phyloP scores from a whole-genome alignment of 2,113 vertebrate genomes.

The Chloroceryle aenea region DNA sequence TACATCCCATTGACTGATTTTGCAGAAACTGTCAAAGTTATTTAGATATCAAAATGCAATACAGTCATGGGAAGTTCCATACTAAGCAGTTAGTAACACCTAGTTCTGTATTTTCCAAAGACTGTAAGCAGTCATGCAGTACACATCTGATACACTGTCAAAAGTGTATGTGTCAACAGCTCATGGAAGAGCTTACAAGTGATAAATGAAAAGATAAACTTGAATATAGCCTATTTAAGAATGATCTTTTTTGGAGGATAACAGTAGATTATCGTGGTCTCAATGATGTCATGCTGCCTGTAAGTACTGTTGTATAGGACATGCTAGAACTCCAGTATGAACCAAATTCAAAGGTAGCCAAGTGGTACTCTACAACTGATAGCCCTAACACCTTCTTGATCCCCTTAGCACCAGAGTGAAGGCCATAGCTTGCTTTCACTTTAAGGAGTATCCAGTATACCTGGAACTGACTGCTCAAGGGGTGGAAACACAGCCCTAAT shows the following conservation, averaged over 20 bases:
- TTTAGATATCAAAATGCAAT: not conserved
- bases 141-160: not conserved
- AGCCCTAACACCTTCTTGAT: accelerated
- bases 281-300: accelerated
- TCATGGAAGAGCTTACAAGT: not conserved
- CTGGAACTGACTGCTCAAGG: not conserved
- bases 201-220: not conserved
- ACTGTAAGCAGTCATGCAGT: not conserved
- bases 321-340: not conserved
- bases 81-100: not conserved
- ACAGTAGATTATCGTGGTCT: accelerated
- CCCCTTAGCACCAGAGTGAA: not conserved
- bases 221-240: not conserved
- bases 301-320: not conserved
- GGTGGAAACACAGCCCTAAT: not conserved
- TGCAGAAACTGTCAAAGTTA: not conserved
- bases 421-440: not conserved
- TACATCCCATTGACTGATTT: not conserved
- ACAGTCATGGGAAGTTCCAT: not conserved
- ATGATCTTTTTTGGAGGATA: not conserved
- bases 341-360: not conserved
- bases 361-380: not conserved
- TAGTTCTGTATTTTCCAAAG: not conserved
- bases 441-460: not conserved
- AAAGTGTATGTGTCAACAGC: not conserved